These are phyloP conservation scores for Oscheius onirici DNA, from an alignment of 2,888 invertebrate genomes.

Conservation along the genomic window DNA sequence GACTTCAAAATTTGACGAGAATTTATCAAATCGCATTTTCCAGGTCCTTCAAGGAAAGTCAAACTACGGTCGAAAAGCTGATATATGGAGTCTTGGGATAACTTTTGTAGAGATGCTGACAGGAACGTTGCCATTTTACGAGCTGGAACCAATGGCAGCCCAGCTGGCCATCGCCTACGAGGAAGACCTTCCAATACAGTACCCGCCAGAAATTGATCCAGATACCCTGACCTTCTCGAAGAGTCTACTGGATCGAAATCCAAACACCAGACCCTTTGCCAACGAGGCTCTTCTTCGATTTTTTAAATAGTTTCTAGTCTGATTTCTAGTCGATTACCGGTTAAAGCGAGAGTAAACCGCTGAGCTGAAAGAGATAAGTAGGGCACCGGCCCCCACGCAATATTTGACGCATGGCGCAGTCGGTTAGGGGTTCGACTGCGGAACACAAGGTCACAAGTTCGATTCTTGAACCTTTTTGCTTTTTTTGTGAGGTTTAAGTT, in stretches of 20 bases:
- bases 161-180: conserved; percentile 46
- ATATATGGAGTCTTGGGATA: conserved; percentile 66
- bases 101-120: conserved; percentile 57
- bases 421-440: too few relatives aligned
- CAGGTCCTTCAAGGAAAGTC: conserved; percentile 34
- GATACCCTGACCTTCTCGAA: neutral
- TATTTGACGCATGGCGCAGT: too few relatives aligned
- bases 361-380: too few relatives aligned
- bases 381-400: too few relatives aligned
- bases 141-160: conserved; percentile 51
- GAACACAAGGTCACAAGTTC: too few relatives aligned
- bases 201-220: conserved; percentile 7
- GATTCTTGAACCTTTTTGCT: neutral
- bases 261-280: conserved; percentile 11
- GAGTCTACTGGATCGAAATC: conserved; percentile 7
- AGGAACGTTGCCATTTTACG: conserved; percentile 57
- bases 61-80: conserved; percentile 54
- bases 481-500: neutral
- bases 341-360: too few relatives aligned
- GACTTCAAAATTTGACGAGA: too few relatives aligned
- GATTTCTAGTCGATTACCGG: neutral
- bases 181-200: conserved; percentile 22
- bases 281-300: conserved; percentile 13
- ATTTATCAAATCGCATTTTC: too few relatives aligned
- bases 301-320: neutral